These are phyloP conservation scores for Adelphocoris suturalis DNA, from an alignment of 2,888 invertebrate species.

Conservation along the genomic window DNA sequence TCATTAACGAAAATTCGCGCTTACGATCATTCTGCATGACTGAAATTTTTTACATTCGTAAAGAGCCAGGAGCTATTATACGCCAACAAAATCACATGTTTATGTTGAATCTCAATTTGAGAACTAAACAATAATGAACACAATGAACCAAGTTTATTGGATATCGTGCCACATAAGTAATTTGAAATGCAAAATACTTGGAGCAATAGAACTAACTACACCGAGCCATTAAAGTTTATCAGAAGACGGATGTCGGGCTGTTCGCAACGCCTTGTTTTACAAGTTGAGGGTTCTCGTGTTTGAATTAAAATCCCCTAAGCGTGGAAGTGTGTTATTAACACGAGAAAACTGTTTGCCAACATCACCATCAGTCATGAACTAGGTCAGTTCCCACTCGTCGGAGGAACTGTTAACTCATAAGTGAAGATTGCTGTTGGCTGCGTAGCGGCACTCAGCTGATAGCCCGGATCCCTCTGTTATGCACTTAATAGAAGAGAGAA, in stretches of 20 bases:
- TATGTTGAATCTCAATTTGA: too few species aligned
- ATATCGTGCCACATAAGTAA: too few species aligned
- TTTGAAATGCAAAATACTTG: neutral
- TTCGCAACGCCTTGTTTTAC: neutral
- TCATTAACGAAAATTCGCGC: too few species aligned
- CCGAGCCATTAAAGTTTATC: neutral
- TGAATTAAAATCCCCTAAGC: slow-evolving; percentile 13
- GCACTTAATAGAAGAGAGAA: slow-evolving; percentile 18
- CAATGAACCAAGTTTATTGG: too few species aligned
- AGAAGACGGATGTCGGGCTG: neutral
- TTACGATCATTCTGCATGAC: too few species aligned
- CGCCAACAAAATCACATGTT: too few species aligned
- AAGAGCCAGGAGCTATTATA: too few species aligned
- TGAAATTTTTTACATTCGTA: too few species aligned
- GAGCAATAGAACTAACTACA: neutral
- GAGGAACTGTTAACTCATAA: slow-evolving; percentile 65
- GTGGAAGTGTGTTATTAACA: slow-evolving; percentile 21
- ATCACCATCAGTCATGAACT: slow-evolving; percentile 13
- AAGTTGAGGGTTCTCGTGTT: neutral
- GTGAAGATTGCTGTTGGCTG: slow-evolving; percentile 47
- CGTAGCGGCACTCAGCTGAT: slow-evolving; percentile 8
- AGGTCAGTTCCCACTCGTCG: slow-evolving; percentile 49
- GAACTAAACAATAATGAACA: too few species aligned
- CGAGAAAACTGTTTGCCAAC: slow-evolving; percentile 31
- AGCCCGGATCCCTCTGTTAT: neutral